phyloP scores from a whole-genome alignment of 2,113 vertebrate species.

The Eira barbara region DNA sequence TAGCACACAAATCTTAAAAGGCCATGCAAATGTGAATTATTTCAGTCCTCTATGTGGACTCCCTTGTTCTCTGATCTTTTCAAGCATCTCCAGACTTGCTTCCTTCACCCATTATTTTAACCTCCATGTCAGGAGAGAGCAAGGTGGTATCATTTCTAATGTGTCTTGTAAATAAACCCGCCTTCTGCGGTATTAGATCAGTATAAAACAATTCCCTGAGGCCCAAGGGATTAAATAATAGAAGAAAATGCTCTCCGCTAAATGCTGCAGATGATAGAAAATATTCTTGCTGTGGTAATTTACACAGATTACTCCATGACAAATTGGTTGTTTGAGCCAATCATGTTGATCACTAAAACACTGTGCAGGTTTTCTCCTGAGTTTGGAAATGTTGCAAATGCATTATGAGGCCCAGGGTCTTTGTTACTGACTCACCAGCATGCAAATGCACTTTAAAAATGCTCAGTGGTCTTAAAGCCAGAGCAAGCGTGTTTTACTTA shows the following conservation, averaged over 20 bases:
- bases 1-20: neutral
- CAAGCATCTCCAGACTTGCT: neutral
- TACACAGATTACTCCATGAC: conserved; percentile 54
- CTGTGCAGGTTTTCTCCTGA: neutral
- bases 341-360: conserved; percentile 33
- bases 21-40: neutral
- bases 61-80: neutral
- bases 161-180: conserved; percentile 46
- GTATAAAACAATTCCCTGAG: conserved; percentile 50
- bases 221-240: conserved; percentile 62
- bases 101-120: neutral
- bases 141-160: conserved; percentile 36
- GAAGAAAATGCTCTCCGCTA: conserved; percentile 59
- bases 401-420: neutral
- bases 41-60: neutral
- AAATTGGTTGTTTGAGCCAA: conserved; percentile 52
- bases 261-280: conserved; percentile 51
- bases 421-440: conserved; percentile 21
- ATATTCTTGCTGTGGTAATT: conserved; percentile 17
- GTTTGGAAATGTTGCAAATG: conserved; percentile 28
- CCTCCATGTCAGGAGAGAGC: neutral
- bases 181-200: conserved; percentile 47
- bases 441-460: conserved; percentile 31
- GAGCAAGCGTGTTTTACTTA: neutral
- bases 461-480: neutral